Evolutionary conservation across 2,888 invertebrate genomes (phyloP).

Genomic region (Hirtodrosophila cameraria): DNA sequence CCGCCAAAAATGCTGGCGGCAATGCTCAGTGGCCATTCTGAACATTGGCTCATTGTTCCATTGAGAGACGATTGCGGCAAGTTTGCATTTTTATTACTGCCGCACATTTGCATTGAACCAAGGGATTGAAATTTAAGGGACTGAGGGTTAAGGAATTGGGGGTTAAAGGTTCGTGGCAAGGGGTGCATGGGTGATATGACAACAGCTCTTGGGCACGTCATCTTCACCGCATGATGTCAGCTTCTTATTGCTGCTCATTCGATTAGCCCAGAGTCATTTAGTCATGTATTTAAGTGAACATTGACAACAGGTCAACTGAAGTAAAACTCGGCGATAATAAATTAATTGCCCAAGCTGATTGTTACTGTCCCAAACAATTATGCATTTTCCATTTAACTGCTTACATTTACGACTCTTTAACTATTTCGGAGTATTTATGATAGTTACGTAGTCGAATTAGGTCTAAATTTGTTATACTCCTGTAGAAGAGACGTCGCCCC

Average conservation of each 20-base stretch:
- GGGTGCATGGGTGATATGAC: slow-evolving; percentile 3
- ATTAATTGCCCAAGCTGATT: no score
- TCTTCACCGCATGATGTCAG: slow-evolving; percentile 56
- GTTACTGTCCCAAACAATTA: no score
- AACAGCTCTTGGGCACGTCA: slow-evolving; percentile 39
- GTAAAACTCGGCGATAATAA: not conserved
- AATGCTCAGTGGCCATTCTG: slow-evolving; percentile 43
- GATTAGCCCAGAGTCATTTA: slow-evolving; percentile 32
- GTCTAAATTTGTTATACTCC: no score
- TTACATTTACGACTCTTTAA: no score
- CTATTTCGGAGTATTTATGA: no score
- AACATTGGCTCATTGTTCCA: slow-evolving; percentile 59
- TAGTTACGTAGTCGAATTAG: no score
- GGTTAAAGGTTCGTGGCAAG: not conserved
- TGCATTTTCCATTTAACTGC: no score
- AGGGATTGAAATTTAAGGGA: not conserved
- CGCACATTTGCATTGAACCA: slow-evolving; percentile 54
- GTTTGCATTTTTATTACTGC: slow-evolving; percentile 62
- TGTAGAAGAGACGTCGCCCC: no score
- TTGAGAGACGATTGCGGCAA: slow-evolving; percentile 58
- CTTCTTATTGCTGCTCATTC: slow-evolving; percentile 31
- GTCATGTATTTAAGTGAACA: slow-evolving; percentile 5
- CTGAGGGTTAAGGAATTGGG: not conserved
- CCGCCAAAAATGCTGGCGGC: slow-evolving; percentile 71
- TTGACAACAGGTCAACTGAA: slow-evolving; percentile 8